These are phyloP conservation scores for Lucilia cuprina DNA, from an alignment of 1,140 invertebrate species.

Conservation along the genomic window DNA sequence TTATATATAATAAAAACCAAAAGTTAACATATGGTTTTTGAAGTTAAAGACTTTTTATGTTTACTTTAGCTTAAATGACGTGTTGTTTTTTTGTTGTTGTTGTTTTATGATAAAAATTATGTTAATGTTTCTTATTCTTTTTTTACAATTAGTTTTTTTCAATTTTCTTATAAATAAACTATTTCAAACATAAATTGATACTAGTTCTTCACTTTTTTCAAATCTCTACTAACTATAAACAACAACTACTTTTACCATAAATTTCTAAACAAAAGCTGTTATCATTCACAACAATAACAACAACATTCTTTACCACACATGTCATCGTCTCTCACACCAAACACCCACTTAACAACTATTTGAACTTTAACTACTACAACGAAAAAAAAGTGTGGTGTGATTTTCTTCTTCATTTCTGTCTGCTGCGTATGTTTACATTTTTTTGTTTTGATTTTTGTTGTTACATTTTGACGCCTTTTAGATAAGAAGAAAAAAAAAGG, in stretches of 20 bases:
- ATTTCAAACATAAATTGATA: no score
- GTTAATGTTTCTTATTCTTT: no score
- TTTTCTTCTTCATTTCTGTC: not conserved
- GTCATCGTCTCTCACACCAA: not conserved
- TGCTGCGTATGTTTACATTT: not conserved
- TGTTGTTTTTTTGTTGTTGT: no score
- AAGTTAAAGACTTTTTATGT: no score
- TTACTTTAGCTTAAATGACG: no score
- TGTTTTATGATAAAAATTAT: no score
- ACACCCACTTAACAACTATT: not conserved
- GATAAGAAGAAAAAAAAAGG: not conserved
- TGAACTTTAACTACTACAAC: not conserved
- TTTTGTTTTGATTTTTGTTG: not conserved
- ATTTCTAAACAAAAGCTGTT: not conserved
- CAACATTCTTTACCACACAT: not conserved
- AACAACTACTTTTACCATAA: not conserved
- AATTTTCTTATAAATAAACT: no score
- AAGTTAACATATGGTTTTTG: not conserved
- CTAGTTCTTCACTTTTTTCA: not conserved
- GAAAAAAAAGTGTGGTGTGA: not conserved
- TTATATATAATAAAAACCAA: not conserved
- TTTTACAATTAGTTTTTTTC: no score
- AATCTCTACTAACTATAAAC: not conserved
- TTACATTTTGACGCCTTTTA: not conserved
- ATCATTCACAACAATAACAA: not conserved